Evolutionary conservation across 2,888 invertebrate genomes (phyloP), one percentile per base, ranked within the genome.

Genomic region (Luperina nickerlii): DNA sequence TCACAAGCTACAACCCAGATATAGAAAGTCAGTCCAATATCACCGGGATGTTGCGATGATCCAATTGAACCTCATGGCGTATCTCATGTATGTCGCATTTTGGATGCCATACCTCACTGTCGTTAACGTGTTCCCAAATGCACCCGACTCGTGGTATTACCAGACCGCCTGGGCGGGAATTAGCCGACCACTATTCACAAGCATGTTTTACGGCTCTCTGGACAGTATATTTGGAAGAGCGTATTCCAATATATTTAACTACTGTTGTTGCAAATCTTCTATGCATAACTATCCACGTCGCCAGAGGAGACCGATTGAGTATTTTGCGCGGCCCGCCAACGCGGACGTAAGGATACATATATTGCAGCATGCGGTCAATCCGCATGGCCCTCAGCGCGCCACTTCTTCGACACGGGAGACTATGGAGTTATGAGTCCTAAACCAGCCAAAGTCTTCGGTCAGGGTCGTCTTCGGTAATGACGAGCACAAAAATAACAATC

Each of bases 251-350:
- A 95, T 98, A 15, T 98, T 98, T 91, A 98, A 98, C 91, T 98
- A 98, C 90, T 98, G 98, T 91, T 98, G 98, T 92, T 98, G 98
- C 95, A 98, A 98, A 93, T 98, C 98, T 15, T 88, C 90, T 5
- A 48, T 95, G 0, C 7, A n/a, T 1, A 57, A 2, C 13, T 45
- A 11, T 7, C 8, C 45, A 2, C 11, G 1, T 20, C 97, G 98
- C 66, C 97, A 97, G 76, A 94, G 98, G 60, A 94, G 96, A 75
- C 80, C 13, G 0, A 1, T 38, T 81, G 96, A 97, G 63, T 90
- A 32, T 18, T 1, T 3, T 8, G 48, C n/a, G 32, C 95, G 93
- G 15, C 77, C 94, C 0, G 2, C 7, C 78, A 96, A 97, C 24
- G 1, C 6, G 4, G 98, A 98, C 85, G 97, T 98, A n/a, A 94